A percentile compares a stretch with the other conserved stretches of the same genome.
phyloP scores from a whole-genome alignment of 92 coral and sea anemone genomes.

The Epizoanthus stellaris region DNA sequence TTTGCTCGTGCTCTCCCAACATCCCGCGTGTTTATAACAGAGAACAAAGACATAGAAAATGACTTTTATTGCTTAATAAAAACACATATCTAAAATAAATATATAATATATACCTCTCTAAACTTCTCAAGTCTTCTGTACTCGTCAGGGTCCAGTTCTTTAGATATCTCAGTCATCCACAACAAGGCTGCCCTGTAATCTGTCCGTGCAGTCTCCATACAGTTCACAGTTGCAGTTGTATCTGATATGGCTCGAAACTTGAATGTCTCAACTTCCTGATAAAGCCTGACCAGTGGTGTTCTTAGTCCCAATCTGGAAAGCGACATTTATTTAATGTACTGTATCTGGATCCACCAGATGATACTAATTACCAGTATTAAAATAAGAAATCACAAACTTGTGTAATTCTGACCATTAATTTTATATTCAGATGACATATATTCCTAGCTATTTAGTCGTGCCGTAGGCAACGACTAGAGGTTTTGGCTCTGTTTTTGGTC shows the following conservation, averaged over 20 bases:
- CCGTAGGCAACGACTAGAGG: no score
- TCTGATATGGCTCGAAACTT: slow-evolving; percentile 95
- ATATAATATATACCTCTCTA: slow-evolving; percentile 75
- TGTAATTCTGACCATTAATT: neutral
- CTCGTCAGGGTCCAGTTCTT: slow-evolving; percentile 95
- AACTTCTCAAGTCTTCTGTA: slow-evolving; percentile 93
- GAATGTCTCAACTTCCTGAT: slow-evolving; percentile 97
- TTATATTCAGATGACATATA: neutral
- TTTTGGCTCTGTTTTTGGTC: no score
- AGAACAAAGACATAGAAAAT: no score
- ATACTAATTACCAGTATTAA: no score
- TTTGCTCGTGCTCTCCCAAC: no score
- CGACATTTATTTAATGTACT: neutral
- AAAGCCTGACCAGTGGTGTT: slow-evolving; percentile 93
- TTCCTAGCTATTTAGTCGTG: no score
- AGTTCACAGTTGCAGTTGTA: slow-evolving; percentile 83
- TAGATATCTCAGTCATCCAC: slow-evolving; percentile 99
- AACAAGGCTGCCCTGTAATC: slow-evolving; percentile 93
- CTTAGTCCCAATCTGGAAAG: slow-evolving; percentile 80
- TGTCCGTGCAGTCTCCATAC: slow-evolving; percentile 92
- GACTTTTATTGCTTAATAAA: no score
- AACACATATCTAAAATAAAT: no score
- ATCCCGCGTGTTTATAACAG: no score
- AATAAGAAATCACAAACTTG: neutral
- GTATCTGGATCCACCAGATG: no score